Percentiles rank a stretch among this genome's conserved stretches.
phyloP scores from a whole-genome alignment of 2,113 vertebrate genomes.

The Pipa parva region DNA sequence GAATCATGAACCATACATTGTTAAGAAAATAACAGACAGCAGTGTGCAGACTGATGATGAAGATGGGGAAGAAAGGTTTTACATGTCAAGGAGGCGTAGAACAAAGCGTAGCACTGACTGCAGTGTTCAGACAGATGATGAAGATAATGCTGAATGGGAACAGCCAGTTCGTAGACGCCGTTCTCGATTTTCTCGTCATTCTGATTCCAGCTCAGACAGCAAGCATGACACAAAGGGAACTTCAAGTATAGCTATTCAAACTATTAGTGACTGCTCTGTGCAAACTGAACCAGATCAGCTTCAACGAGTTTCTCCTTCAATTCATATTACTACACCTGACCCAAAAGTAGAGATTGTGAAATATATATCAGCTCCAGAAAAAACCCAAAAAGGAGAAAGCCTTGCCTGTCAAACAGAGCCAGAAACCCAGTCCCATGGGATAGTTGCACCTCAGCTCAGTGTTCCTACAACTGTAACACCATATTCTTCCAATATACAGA shows the following conservation, averaged over 20 bases:
- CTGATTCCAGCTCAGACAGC: constrained; percentile 71
- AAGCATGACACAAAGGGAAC: constrained; percentile 72
- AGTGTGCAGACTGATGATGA: constrained; percentile 96
- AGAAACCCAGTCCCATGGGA: constrained; percentile 77
- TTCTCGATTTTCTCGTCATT: constrained; percentile 79
- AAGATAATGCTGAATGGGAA: constrained; percentile 91
- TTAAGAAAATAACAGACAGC: constrained; percentile 82
- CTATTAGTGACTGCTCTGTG: constrained; percentile 90
- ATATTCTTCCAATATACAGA: constrained; percentile 86
- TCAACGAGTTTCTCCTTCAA: constrained; percentile 85
- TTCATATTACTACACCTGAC: constrained; percentile 88
- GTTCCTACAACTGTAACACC: constrained; percentile 87
- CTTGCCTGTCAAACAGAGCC: constrained; percentile 94
- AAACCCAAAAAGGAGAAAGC: constrained; percentile 88
- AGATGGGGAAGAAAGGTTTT: constrained; percentile 83
- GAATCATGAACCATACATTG: constrained; percentile 55
- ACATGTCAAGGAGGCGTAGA: constrained; percentile 82
- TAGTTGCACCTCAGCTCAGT: constrained; percentile 79
- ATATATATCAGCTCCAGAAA: constrained; percentile 94
- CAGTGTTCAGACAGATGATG: constrained; percentile 94
- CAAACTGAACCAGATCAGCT: constrained; percentile 91
- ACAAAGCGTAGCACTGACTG: constrained; percentile 84
- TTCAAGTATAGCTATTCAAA: constrained; percentile 91
- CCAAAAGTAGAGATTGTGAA: constrained; percentile 89
- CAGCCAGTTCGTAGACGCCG: constrained; percentile 87